Evolutionary conservation across 2,113 vertebrate genomes (phyloP).

Genomic region (Nibea coibor): DNA sequence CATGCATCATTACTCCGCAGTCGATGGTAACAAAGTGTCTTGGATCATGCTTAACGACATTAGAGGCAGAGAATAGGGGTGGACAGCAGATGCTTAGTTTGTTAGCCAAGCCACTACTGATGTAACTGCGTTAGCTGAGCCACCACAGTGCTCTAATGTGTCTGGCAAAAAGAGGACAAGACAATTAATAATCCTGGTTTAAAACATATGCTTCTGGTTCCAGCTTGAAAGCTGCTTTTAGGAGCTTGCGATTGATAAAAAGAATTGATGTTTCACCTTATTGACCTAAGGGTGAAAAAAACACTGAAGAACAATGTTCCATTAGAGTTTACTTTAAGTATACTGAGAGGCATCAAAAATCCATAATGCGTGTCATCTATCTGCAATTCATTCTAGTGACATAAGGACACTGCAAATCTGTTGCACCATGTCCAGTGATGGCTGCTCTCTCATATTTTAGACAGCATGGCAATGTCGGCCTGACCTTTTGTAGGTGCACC

Average conservation of each 20-base stretch:
- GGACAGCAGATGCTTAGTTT: conserved; percentile 56
- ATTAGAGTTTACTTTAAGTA: conserved; percentile 21
- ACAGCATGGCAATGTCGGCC: background rate
- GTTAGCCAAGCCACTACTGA: conserved; percentile 43
- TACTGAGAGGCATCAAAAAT: background rate
- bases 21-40: conserved; percentile 74
- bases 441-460: no score
- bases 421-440: no score
- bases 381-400: background rate
- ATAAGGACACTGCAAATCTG: background rate
- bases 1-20: conserved; percentile 69
- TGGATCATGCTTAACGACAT: conserved; percentile 66
- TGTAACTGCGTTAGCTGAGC: conserved; percentile 34
- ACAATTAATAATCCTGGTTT: conserved; percentile 43
- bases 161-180: conserved; percentile 15
- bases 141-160: conserved; percentile 20
- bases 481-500: background rate
- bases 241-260: conserved; percentile 25
- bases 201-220: conserved; percentile 50
- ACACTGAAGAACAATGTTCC: conserved; percentile 1
- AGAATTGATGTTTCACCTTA: background rate
- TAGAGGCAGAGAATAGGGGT: conserved; percentile 61
- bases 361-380: background rate
- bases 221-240: conserved; percentile 15
- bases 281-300: conserved; percentile 3